Conservation (phyloP, 1,140 invertebrate species). For the Lepidotrigona ventralis region DNA sequence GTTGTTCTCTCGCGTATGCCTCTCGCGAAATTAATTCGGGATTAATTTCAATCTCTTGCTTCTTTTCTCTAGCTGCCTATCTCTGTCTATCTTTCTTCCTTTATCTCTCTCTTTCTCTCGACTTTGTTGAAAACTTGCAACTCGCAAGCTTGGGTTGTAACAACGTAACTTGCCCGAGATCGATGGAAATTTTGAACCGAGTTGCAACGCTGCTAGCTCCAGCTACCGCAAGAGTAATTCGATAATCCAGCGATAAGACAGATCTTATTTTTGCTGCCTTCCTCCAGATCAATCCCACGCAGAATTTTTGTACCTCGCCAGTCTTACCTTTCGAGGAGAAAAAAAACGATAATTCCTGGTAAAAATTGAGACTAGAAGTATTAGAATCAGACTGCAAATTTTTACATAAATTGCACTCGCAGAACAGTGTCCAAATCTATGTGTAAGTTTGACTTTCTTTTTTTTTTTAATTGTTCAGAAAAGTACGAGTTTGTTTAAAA, state of each 20-base stretch:
- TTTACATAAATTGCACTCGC: too few species aligned
- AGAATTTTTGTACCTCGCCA: background rate
- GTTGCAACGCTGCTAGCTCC: too few species aligned
- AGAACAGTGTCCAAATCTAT: too few species aligned
- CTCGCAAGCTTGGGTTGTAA: background rate
- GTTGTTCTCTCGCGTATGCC: background rate
- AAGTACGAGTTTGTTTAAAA: too few species aligned
- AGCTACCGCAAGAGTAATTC: background rate
- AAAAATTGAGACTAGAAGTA: too few species aligned
- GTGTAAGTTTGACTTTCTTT: too few species aligned
- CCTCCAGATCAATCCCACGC: background rate
- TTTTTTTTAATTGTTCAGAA: too few species aligned
- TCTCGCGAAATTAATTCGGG: background rate
- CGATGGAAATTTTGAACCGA: background rate
- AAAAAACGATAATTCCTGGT: background rate
- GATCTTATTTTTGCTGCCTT: background rate
- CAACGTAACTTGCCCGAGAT: background rate
- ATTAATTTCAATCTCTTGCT: constrained; percentile 10
- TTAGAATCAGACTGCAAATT: too few species aligned
- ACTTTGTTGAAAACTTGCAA: too few species aligned
- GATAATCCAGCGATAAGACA: background rate
- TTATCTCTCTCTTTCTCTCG: too few species aligned
- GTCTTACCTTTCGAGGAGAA: background rate
- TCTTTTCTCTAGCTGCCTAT: background rate
- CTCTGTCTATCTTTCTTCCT: too few species aligned